Percentiles rank a stretch among this genome's conserved stretches.
These are phyloP conservation scores for Cheirogaleus major DNA, from an alignment of 2,797 vertebrate species.

Conservation along the genomic window DNA sequence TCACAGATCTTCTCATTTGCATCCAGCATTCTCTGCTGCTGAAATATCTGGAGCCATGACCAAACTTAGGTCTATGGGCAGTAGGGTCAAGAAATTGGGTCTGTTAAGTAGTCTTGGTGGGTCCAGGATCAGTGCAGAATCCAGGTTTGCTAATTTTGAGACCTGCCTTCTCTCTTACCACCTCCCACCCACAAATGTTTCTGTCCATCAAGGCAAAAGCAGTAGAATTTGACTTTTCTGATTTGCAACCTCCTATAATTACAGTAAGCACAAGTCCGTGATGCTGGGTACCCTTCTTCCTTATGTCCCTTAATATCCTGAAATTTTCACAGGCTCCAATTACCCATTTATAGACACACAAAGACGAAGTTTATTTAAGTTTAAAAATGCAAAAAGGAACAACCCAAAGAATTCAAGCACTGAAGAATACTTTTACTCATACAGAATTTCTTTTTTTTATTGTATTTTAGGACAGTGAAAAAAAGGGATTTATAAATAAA, in stretches of 20 bases:
- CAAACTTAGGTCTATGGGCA: background rate
- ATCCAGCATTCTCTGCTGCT: background rate
- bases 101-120: background rate
- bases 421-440: slow-evolving; percentile 38
- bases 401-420: slow-evolving; percentile 37
- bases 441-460: slow-evolving; percentile 57
- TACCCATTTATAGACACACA: background rate
- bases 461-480: slow-evolving; percentile 94
- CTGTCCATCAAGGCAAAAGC: background rate
- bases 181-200: background rate
- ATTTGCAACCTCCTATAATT: background rate
- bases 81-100: background rate
- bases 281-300: background rate
- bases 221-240: background rate
- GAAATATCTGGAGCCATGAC: background rate
- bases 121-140: background rate
- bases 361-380: background rate
- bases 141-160: background rate
- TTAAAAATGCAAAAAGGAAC: slow-evolving; percentile 10
- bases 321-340: background rate
- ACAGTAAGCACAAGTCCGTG: background rate
- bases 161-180: background rate
- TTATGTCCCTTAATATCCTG: background rate
- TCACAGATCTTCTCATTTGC: background rate
- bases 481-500: slow-evolving; percentile 99